Conservation (phyloP, 1,140 invertebrate genomes). For the Sminthurinus signatus region DNA sequence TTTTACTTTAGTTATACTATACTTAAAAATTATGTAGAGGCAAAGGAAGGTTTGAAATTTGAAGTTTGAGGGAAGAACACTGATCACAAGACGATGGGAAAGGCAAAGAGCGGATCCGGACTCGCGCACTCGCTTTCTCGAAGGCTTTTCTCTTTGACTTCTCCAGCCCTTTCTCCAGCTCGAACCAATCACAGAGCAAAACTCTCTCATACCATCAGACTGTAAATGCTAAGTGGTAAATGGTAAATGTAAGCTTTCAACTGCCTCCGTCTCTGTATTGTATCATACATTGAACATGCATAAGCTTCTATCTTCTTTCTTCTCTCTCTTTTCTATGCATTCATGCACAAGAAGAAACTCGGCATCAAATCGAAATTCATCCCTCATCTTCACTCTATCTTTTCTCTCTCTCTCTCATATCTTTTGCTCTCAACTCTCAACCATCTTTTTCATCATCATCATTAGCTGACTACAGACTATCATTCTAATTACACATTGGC, state of each 20-base stretch:
- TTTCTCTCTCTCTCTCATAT: not conserved
- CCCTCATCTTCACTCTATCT: slow-evolving; percentile 11
- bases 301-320: not conserved
- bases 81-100: slow-evolving; percentile 7
- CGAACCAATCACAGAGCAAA: slow-evolving; percentile 28
- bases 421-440: not conserved
- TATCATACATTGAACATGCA: too few species aligned
- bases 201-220: not conserved
- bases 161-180: slow-evolving; percentile 37
- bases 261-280: too few species aligned
- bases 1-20: too few species aligned
- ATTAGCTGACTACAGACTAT: not conserved
- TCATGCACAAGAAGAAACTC: too few species aligned
- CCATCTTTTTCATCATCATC: not conserved
- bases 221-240: too few species aligned
- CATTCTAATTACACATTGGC: not conserved
- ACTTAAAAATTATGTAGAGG: too few species aligned
- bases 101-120: slow-evolving; percentile 26
- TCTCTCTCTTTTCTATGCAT: not conserved
- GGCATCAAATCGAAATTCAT: not conserved
- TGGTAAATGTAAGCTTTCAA: too few species aligned
- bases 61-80: too few species aligned
- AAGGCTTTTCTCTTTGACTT: slow-evolving; percentile 35
- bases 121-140: slow-evolving; percentile 24
- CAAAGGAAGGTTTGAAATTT: too few species aligned